phyloP scores from a whole-genome alignment of 2,797 vertebrate genomes.

The Margarornis squamiger region DNA sequence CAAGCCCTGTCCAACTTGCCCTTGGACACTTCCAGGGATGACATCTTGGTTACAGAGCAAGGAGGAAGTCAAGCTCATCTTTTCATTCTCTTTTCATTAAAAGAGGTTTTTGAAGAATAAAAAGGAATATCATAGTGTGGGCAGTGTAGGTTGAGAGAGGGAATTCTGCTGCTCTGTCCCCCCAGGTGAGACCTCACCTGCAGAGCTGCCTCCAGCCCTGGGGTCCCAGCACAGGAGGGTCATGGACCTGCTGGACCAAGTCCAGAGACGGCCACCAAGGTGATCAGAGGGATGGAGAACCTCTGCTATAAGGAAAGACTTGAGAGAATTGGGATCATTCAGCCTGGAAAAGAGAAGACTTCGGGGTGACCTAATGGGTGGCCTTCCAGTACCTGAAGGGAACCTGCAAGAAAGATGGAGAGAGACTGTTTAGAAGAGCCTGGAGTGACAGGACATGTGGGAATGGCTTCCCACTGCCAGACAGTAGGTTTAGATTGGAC shows the following conservation, averaged over 20 bases:
- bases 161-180: neutral
- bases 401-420: neutral
- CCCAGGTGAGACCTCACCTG: neutral
- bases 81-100: neutral
- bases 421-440: accelerated
- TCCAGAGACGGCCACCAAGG: neutral
- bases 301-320: neutral
- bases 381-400: neutral
- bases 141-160: neutral
- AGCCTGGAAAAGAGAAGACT: neutral
- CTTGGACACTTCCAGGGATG: neutral
- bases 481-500: accelerated
- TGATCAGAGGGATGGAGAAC: neutral
- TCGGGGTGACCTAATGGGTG: neutral
- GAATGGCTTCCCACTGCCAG: neutral
- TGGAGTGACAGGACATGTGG: neutral
- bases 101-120: neutral
- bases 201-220: neutral
- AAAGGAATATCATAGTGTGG: neutral
- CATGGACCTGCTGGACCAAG: neutral
- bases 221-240: neutral
- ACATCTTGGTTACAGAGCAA: neutral
- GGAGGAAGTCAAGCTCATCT: neutral
- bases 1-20: neutral
- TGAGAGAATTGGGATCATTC: neutral